phyloP scores from a whole-genome alignment of 1,140 invertebrate genomes.

The Diachasma alloeum region DNA sequence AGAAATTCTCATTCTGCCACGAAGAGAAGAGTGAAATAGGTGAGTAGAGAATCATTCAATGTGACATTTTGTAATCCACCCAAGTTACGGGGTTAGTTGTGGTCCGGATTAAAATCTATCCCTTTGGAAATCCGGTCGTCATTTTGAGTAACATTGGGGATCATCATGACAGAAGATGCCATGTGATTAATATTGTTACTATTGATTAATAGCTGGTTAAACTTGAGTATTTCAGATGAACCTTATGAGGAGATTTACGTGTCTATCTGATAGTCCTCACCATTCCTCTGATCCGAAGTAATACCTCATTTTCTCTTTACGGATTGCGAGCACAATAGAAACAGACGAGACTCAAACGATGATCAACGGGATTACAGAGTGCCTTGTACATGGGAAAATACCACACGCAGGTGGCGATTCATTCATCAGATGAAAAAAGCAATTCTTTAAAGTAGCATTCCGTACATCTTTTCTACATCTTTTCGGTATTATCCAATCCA shows the following conservation, averaged over 20 bases:
- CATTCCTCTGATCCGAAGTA: neutral
- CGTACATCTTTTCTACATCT: neutral
- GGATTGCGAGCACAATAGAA: no score
- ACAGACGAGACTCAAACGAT: no score
- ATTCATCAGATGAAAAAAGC: neutral
- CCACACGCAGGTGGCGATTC: neutral
- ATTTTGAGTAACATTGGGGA: conserved; percentile 15
- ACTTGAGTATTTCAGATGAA: neutral
- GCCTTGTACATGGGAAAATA: neutral
- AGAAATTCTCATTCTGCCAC: neutral
- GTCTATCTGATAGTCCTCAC: neutral
- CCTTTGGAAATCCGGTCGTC: conserved; percentile 17
- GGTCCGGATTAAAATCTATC: conserved; percentile 19
- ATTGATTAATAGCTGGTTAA: conserved; percentile 27
- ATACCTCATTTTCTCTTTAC: neutral
- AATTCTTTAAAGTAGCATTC: neutral
- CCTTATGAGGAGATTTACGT: neutral
- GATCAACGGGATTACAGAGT: neutral
- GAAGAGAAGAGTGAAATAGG: neutral
- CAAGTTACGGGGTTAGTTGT: conserved; percentile 14
- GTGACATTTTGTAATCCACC: conserved; percentile 14
- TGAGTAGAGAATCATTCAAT: conserved; percentile 14
- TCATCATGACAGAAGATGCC: conserved; percentile 10
- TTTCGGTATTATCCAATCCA: neutral
- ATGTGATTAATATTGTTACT: conserved; percentile 17